phyloP scores from a whole-genome alignment of 2,888 invertebrate species.

The Apamea anceps region DNA sequence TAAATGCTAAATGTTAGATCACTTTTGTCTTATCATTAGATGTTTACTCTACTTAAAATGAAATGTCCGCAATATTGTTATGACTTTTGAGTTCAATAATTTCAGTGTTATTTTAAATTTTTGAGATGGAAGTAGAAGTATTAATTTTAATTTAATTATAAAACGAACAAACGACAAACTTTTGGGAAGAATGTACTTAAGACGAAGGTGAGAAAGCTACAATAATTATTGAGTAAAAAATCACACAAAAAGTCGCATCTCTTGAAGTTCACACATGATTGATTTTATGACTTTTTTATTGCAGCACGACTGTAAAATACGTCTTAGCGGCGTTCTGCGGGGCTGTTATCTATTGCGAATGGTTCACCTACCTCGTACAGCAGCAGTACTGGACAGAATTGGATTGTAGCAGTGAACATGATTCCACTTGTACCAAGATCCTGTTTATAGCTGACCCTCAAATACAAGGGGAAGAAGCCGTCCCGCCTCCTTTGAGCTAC shows the following conservation, averaged over 20 bases:
- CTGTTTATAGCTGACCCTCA: slow-evolving; percentile 97
- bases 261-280: slow-evolving; percentile 37
- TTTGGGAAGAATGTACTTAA: slow-evolving; percentile 73
- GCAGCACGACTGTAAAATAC: slow-evolving; percentile 81
- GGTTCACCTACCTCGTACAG: slow-evolving; percentile 86
- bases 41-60: slow-evolving; percentile 19
- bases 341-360: slow-evolving; percentile 89
- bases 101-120: slow-evolving; percentile 36
- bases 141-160: slow-evolving; percentile 32
- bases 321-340: slow-evolving; percentile 75
- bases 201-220: slow-evolving; percentile 72
- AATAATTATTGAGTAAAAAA: not conserved
- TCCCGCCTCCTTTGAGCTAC: slow-evolving; percentile 92
- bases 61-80: slow-evolving; percentile 45
- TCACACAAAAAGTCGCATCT: not conserved
- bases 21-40: not conserved
- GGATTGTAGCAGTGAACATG: slow-evolving; percentile 86
- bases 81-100: slow-evolving; percentile 43
- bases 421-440: slow-evolving; percentile 91
- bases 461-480: slow-evolving; percentile 95
- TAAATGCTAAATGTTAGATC: not conserved
- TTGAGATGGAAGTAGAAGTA: slow-evolving; percentile 40
- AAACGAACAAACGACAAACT: slow-evolving; percentile 5
- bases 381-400: slow-evolving; percentile 84
- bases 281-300: slow-evolving; percentile 55